These are phyloP conservation scores for Ptyas mucosa DNA, from an alignment of 2,113 vertebrate species.

Conservation along the genomic window DNA sequence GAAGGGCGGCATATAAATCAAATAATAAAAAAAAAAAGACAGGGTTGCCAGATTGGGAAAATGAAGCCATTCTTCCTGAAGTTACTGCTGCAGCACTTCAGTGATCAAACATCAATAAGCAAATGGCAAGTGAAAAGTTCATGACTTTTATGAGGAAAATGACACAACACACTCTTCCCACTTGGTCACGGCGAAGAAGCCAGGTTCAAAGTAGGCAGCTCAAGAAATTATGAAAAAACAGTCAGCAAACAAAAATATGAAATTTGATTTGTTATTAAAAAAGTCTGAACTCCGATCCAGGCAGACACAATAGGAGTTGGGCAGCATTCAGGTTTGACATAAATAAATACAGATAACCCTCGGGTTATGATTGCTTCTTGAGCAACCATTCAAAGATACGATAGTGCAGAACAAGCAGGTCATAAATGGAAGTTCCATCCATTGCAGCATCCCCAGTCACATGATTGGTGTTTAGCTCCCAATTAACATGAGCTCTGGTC, in stretches of 20 bases:
- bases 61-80: not conserved
- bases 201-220: not conserved
- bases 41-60: not conserved
- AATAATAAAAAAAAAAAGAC: too few species aligned
- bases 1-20: too few species aligned
- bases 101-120: not conserved
- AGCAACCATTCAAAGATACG: not conserved
- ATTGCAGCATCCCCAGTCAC: not conserved
- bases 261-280: too few species aligned
- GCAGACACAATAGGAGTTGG: too few species aligned
- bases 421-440: not conserved
- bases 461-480: not conserved
- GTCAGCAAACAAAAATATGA: not conserved
- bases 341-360: not conserved
- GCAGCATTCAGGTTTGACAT: not conserved
- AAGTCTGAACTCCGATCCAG: too few species aligned
- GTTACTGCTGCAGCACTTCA: not conserved
- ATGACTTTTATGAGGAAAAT: not conserved
- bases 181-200: not conserved
- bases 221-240: not conserved
- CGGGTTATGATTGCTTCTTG: not conserved
- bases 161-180: not conserved
- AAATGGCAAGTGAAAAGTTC: not conserved
- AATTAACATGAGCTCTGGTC: not conserved
- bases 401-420: not conserved